These are phyloP conservation scores for Marisa cornuarietis DNA, from an alignment of 1,140 invertebrate species.

Conservation along the genomic window DNA sequence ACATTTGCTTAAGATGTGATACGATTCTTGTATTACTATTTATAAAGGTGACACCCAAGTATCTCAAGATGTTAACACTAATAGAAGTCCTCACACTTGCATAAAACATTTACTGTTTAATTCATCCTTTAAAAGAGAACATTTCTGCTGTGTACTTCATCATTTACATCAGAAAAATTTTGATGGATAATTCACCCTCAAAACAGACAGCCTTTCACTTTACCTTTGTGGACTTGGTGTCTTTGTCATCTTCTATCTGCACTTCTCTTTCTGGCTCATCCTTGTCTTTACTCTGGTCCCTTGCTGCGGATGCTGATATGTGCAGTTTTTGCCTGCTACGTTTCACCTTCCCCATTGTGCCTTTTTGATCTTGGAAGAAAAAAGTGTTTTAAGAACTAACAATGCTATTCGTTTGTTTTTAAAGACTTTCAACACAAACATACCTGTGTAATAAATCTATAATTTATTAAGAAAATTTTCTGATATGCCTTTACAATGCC, in stretches of 20 bases:
- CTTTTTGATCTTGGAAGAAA: background rate
- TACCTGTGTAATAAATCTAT: background rate
- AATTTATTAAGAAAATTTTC: background rate
- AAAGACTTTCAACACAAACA: background rate
- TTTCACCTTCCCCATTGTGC: conserved; percentile 30
- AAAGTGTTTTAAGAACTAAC: background rate
- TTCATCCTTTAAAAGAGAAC: no score
- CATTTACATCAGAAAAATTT: background rate
- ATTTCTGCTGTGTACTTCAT: background rate
- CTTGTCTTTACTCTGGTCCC: background rate
- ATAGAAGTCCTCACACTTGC: background rate
- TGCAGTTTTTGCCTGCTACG: conserved; percentile 27
- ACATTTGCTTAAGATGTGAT: no score
- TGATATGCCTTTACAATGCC: no score
- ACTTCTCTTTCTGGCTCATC: background rate
- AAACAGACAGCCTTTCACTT: background rate
- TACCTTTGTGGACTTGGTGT: background rate
- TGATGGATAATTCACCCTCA: background rate
- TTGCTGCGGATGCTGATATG: conserved; percentile 9
- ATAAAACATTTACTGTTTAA: background rate
- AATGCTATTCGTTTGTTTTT: background rate
- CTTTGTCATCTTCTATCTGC: background rate
- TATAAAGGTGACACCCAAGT: no score
- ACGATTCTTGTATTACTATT: no score
- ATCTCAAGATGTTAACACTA: no score